Base-by-base conservation (phyloP, 2,888 invertebrate genomes). In the Crossocerus cetratus region DNA sequence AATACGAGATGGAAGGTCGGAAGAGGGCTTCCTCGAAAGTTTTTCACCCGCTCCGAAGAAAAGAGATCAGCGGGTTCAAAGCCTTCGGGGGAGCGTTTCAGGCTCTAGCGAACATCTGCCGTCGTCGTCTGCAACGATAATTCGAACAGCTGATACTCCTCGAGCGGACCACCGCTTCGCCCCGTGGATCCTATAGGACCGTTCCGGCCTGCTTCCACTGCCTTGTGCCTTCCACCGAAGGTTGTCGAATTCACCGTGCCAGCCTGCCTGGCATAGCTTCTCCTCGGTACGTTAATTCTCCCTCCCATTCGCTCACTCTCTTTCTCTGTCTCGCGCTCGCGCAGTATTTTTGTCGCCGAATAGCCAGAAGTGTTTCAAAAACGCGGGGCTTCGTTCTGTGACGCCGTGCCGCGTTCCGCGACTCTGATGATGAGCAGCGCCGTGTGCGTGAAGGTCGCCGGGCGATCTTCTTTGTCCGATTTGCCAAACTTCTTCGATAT, bases 121-220 rank as follows among this genome's bases (percentile, higher is more conserved):
- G 80, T 77, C 75, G 78, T 72, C 81, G 72, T 74, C 72, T 77
- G 77, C 83, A 83, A 86, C 85, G 84, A 87, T 87, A 86, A 87
- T 88, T 88, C 85, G 86, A 88, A 88, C 88, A 88, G 88, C 88
- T 88, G 88, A 88, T 88, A 83, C 83, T 81, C 82, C 80, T 76
- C 68, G 81, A 60, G 32, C 77, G 61, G 80, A 72, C 67, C 69
- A 76, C 74, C 78, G 74, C 71, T 67, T 78, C 71, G 71, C 59
- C 64, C 65, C 58, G 62, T 72, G 62, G 73, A 80, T 80, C 77
- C 75, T 74, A 54, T 53, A 57, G 76, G 65, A 79, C 62, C 66
- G 61, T 63, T 70, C 71, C 65, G 69, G 21, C 18, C 60, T 64
- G 44, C 20, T 42, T 42, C 14, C 32, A 32, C 32, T 32, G 32